phyloP scores from a whole-genome alignment of 2,113 vertebrate genomes.

The Ailuropoda melanoleuca region DNA sequence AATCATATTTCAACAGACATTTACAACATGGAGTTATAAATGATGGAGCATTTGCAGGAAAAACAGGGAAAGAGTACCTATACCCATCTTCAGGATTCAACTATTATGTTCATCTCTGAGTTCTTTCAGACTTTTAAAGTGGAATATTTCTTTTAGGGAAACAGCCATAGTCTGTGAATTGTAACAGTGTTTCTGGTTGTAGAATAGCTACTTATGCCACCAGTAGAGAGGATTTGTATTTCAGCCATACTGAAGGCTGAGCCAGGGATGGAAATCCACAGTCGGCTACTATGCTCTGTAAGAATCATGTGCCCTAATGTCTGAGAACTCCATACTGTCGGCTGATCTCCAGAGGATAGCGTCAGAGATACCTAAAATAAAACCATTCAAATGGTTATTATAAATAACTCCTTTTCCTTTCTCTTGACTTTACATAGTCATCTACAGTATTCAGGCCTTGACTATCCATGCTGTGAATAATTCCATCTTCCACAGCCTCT shows the following conservation, averaged over 20 bases:
- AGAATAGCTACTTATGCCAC: not conserved
- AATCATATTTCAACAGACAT: not conserved
- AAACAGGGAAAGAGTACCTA: rapidly evolving
- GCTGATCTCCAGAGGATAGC: not conserved
- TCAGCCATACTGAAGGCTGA: not conserved
- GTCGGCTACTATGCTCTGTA: not conserved
- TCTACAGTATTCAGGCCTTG: not conserved
- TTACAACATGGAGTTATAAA: not conserved
- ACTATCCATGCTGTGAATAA: not conserved
- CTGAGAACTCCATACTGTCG: not conserved
- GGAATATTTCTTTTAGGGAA: not conserved
- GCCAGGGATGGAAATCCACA: not conserved
- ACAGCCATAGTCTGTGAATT: not conserved
- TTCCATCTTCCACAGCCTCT: not conserved
- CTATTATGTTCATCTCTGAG: not conserved
- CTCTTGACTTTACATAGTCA: not conserved
- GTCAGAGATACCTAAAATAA: not conserved
- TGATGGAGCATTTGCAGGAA: not conserved
- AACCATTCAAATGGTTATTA: not conserved
- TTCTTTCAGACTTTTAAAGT: not conserved
- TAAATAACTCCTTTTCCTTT: not conserved
- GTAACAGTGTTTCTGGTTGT: not conserved
- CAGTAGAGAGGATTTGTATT: not conserved
- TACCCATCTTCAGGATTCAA: not conserved
- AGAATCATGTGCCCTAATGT: not conserved